Conservation (phyloP, 2,113 vertebrate species). For the Bostrychus sinensis region DNA sequence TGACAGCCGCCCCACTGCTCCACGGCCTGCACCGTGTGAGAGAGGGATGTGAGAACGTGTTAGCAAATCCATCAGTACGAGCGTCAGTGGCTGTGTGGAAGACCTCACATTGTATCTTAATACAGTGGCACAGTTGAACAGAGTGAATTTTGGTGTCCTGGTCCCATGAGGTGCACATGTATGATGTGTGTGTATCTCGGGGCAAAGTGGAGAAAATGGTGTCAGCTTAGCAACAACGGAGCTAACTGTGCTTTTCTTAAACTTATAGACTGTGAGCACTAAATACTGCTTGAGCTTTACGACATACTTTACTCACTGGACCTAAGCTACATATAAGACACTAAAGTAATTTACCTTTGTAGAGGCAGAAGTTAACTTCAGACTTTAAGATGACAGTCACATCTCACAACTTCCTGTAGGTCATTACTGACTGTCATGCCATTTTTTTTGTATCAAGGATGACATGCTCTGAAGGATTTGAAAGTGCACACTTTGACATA, state of each 20-base stretch:
- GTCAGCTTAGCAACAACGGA: slow-evolving; percentile 48
- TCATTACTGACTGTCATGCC: no score
- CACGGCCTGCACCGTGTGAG: slow-evolving; percentile 48
- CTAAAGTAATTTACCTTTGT: no score
- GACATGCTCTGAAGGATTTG: no score
- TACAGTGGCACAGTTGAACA: slow-evolving; percentile 1
- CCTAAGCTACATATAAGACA: neutral
- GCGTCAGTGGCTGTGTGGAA: slow-evolving; percentile 22
- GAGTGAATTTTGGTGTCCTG: slow-evolving; percentile 46
- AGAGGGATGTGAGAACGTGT: slow-evolving; percentile 41
- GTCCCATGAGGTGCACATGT: slow-evolving; percentile 24
- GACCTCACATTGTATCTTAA: slow-evolving; percentile 9
- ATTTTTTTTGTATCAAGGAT: no score
- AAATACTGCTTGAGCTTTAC: neutral
- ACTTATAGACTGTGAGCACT: slow-evolving; percentile 32
- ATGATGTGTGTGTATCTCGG: slow-evolving; percentile 13
- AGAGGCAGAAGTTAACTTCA: no score
- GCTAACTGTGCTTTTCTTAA: slow-evolving; percentile 36
- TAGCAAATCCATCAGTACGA: slow-evolving; percentile 55
- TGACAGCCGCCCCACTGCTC: slow-evolving; percentile 81
- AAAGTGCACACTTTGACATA: no score
- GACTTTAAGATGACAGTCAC: neutral
- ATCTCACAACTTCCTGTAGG: no score
- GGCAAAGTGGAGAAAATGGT: slow-evolving; percentile 51
- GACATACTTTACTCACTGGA: neutral